phyloP scores from a whole-genome alignment of 2,888 invertebrate species.

The Parnassius mnemosyne region DNA sequence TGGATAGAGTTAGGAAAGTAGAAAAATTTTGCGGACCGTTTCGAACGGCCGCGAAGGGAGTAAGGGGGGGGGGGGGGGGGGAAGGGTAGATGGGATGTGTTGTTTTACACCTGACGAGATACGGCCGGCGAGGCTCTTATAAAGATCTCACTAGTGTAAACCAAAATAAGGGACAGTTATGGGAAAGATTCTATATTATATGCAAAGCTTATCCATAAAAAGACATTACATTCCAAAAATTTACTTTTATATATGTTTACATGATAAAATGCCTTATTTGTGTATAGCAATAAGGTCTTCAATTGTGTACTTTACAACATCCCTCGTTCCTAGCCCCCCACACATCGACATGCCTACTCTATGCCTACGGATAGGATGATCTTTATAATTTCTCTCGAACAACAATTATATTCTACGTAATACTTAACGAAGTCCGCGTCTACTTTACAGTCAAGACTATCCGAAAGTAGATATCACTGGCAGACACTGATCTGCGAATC shows the following conservation, averaged over 20 bases:
- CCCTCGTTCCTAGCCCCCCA: not conserved
- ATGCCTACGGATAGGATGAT: not conserved
- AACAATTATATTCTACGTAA: conserved; percentile 14
- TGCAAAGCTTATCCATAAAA: too few species aligned
- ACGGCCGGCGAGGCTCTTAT: too few species aligned
- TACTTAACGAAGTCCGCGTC: not conserved
- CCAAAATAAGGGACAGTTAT: too few species aligned
- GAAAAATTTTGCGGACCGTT: not conserved
- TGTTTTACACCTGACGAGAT: too few species aligned
- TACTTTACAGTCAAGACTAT: not conserved
- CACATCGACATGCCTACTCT: not conserved
- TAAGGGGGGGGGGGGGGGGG: not conserved
- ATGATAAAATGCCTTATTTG: too few species aligned
- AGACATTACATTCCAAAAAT: too few species aligned
- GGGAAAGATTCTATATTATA: too few species aligned
- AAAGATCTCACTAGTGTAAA: too few species aligned
- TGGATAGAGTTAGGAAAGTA: conserved; percentile 36
- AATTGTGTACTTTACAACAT: not conserved
- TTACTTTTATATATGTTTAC: not conserved
- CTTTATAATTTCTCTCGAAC: conserved; percentile 1
- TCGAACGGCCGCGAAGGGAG: conserved; percentile 1
- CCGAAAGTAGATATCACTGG: not conserved
- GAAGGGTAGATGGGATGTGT: too few species aligned
- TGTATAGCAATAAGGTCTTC: not conserved
- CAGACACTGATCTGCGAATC: not conserved